These are phyloP conservation scores for Sminthurides bifidus DNA, from an alignment of 1,140 invertebrate genomes.

Conservation along the genomic window DNA sequence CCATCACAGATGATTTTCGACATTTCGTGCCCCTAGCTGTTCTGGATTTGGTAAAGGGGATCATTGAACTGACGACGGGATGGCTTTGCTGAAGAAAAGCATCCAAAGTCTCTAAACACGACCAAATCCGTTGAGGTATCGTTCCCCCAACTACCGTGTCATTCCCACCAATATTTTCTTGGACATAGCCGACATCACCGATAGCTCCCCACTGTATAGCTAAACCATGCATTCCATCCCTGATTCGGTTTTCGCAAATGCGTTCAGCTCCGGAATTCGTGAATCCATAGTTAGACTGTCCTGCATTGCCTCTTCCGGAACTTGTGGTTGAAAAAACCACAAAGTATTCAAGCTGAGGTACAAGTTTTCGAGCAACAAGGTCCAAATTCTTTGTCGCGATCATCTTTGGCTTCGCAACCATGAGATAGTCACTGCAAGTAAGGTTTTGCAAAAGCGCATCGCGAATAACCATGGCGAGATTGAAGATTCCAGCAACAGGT, in stretches of 20 bases:
- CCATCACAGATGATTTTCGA: constrained; percentile 51
- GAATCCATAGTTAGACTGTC: constrained; percentile 89
- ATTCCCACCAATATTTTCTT: constrained; percentile 62
- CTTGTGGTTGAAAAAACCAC: constrained; percentile 88
- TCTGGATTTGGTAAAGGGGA: too few species aligned
- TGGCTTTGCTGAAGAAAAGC: constrained; percentile 63
- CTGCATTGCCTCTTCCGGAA: constrained; percentile 88
- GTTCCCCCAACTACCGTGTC: constrained; percentile 79
- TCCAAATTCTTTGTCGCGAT: constrained; percentile 63
- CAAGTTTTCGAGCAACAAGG: constrained; percentile 53
- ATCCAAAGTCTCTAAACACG: constrained; percentile 75
- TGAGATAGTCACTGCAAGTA: constrained; percentile 61
- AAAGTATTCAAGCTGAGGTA: constrained; percentile 74
- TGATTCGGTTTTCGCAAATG: constrained; percentile 70
- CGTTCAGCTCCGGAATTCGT: constrained; percentile 95
- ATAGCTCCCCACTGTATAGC: constrained; percentile 97
- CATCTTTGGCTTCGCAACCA: constrained; percentile 48
- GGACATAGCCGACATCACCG: constrained; percentile 80
- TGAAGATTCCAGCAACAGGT: constrained; percentile 74
- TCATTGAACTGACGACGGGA: too few species aligned
- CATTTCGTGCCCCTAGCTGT: too few species aligned
- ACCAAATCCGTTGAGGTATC: constrained; percentile 78
- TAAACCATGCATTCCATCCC: constrained; percentile 61
- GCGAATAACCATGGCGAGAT: constrained; percentile 73
- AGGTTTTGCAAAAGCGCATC: constrained; percentile 85